phyloP scores from a whole-genome alignment of 1,140 invertebrate species.

The Augochlora pura region DNA sequence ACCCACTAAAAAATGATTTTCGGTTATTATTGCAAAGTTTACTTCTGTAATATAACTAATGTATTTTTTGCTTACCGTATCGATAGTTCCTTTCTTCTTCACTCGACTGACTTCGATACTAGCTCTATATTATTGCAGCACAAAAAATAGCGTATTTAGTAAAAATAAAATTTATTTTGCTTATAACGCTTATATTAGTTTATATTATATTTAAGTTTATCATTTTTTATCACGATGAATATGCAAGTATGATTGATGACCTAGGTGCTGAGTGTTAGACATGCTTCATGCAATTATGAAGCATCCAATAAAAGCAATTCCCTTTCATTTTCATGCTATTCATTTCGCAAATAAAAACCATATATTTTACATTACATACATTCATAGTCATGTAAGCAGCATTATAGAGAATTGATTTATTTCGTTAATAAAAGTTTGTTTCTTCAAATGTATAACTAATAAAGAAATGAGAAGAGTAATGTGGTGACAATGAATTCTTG shows the following conservation, averaged over 20 bases:
- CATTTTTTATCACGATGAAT: constrained; percentile 19
- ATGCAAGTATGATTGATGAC: constrained; percentile 24
- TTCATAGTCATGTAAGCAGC: constrained; percentile 46
- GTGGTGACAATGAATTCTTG: constrained; percentile 49
- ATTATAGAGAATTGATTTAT: constrained; percentile 12
- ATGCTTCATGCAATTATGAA: constrained; percentile 28
- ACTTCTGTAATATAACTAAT: background rate
- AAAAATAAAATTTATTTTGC: background rate
- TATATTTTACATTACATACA: constrained; percentile 25
- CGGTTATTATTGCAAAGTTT: background rate
- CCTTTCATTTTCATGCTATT: background rate
- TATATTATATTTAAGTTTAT: constrained; percentile 2
- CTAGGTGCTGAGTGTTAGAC: constrained; percentile 18
- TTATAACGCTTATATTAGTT: background rate
- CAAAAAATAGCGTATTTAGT: constrained; percentile 18
- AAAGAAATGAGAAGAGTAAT: constrained; percentile 49
- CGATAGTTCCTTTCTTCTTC: constrained; percentile 84
- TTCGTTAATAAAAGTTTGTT: constrained; percentile 27
- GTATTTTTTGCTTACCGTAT: constrained; percentile 82
- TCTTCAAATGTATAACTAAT: constrained; percentile 9
- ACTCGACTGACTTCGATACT: constrained; percentile 86
- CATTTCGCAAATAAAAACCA: constrained; percentile 17
- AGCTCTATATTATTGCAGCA: constrained; percentile 76
- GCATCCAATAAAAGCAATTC: constrained; percentile 21
- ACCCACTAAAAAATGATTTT: constrained; percentile 87